These are phyloP conservation scores for Drosophila flavopinicola DNA, from an alignment of 2,888 invertebrate genomes.

Conservation along the genomic window DNA sequence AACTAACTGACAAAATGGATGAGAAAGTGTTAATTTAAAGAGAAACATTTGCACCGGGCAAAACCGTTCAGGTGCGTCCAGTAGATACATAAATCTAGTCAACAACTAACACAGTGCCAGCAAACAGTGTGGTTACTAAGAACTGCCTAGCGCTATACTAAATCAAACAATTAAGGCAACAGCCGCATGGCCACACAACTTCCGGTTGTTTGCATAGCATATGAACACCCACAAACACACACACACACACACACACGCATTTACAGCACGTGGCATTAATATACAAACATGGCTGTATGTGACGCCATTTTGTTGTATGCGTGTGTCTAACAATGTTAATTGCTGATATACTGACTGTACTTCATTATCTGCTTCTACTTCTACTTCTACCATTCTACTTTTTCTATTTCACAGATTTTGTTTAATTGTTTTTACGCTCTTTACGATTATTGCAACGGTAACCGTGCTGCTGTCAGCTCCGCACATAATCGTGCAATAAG, in stretches of 20 bases:
- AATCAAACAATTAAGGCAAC: constrained; percentile 71
- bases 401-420: constrained; percentile 89
- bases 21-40: no score
- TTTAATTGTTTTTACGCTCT: constrained; percentile 96
- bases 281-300: constrained; percentile 40
- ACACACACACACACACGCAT: constrained; percentile 3
- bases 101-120: constrained; percentile 18
- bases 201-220: constrained; percentile 60
- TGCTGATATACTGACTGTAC: constrained; percentile 1
- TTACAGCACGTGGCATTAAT: constrained; percentile 51
- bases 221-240: constrained; percentile 4
- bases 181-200: constrained; percentile 51
- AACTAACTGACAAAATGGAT: no score
- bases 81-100: constrained; percentile 15
- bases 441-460: constrained; percentile 96
- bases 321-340: constrained; percentile 14
- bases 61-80: no score
- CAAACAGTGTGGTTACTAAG: constrained; percentile 36
- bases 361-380: constrained; percentile 13
- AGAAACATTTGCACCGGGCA: no score
- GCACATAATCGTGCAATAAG: constrained; percentile 96
- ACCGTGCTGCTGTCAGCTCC: constrained; percentile 96
- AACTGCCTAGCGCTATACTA: constrained; percentile 24
- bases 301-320: constrained; percentile 48
- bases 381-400: constrained; percentile 62